These are phyloP conservation scores for Meriones unguiculatus DNA, from an alignment of 2,113 vertebrate species.

Conservation along the genomic window DNA sequence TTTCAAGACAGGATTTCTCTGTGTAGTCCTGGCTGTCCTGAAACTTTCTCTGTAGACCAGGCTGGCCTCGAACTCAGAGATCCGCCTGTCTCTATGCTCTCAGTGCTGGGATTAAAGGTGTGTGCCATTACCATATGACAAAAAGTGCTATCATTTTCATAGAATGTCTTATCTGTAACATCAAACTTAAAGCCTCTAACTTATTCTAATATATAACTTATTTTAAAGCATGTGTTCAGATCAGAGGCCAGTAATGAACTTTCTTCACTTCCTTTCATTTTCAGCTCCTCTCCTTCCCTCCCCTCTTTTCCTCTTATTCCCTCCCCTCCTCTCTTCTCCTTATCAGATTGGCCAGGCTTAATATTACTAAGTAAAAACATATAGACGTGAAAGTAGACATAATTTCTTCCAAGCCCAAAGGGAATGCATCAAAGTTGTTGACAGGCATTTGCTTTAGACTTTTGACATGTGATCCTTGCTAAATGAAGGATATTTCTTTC, in stretches of 20 bases:
- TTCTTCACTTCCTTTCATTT: neutral
- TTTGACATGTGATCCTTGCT: neutral
- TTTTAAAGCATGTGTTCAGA: neutral
- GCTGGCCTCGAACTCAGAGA: neutral
- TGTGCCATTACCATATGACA: neutral
- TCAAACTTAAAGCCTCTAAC: constrained; percentile 7
- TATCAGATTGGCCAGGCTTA: neutral
- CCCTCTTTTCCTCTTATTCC: rapidly evolving
- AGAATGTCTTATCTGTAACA: neutral
- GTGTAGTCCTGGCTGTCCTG: neutral
- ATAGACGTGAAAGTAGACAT: neutral
- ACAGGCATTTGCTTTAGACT: neutral
- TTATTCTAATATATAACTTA: neutral
- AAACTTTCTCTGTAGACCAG: neutral
- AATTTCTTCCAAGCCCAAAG: neutral
- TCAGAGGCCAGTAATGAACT: neutral
- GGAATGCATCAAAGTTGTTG: neutral
- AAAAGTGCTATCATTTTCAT: neutral
- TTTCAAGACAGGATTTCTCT: neutral
- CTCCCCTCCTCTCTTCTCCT: too few species aligned
- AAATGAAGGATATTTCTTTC: neutral
- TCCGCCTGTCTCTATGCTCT: neutral
- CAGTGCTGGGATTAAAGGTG: neutral
- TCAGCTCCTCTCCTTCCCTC: neutral
- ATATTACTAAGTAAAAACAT: neutral